Evolutionary conservation across 2,113 vertebrate genomes (phyloP), one percentile per base, ranked within the genome.

Genomic region (Amphilophus citrinellus): DNA sequence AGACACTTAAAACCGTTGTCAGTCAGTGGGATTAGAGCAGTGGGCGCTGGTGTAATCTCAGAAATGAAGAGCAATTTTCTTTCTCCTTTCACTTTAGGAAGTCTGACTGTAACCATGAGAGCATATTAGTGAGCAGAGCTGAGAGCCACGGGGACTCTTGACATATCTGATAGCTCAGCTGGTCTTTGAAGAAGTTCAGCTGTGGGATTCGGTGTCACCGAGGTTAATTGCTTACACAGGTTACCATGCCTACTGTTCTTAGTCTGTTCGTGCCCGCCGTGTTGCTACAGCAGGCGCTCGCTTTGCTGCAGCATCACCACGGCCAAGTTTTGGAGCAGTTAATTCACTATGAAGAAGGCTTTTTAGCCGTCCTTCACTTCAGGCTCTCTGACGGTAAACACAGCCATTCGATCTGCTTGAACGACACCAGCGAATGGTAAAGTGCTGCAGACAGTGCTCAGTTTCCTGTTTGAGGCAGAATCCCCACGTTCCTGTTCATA

Each of bases 181-280:
- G 80, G 47, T 92, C 86, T 89, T 90, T 92, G 78, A 92, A 87
- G 82, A 87, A 58, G 68, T 89, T 80, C 65, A 68, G 76, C 80
- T 27, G 20, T 71, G 53, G 79, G 83, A 80, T 62, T 92, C 83
- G 2, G 80, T 88, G 93, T 93, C 93, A 80, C 84, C 0, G 79
- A 83, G 93, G 93, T 95, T 95, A 95, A 95, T 95, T 94, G 84
- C 88, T 90, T 88, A 88, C 61, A 85, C 82, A 77, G 83, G 84
- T 58, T 66, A 85, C 82, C 84, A 75, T 77, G 83, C 76, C 90
- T 57, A 76, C 88, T 87, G 88, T 88, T 87, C 82, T 80, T 61
- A 35, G 66, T 83, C 80, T 59, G 22, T 84, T 83, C 60, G 32
- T 71, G 56, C 83, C 77, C 6, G 76, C 58, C 10, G 63, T 47